Evolutionary conservation across 35 echinoderm and acorn worm species (phyloP).

Genomic region (Heliocidaris tuberculata): DNA sequence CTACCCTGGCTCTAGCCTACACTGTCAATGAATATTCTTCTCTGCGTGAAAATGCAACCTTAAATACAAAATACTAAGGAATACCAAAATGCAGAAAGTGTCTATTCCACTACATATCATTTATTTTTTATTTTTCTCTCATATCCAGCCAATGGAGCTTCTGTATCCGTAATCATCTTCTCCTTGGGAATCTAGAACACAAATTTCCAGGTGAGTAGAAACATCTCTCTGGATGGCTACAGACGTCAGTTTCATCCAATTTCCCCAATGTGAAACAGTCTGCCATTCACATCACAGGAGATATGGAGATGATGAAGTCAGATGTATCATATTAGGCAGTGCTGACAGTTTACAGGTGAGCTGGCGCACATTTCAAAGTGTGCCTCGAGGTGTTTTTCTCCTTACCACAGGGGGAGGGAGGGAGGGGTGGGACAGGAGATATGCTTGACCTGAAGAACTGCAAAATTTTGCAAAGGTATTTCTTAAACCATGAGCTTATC

Average conservation of each 20-base stretch:
- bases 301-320: background rate
- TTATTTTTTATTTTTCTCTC: background rate
- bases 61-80: background rate
- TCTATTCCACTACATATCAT: background rate
- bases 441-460: too few species aligned
- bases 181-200: conserved; percentile 2
- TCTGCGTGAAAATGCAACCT: background rate
- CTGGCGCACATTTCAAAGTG: background rate
- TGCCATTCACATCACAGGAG: background rate
- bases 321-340: background rate
- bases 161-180: background rate
- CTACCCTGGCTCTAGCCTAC: too few species aligned
- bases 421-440: too few species aligned
- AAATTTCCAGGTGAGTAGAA: background rate
- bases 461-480: background rate
- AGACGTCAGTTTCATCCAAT: background rate
- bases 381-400: background rate
- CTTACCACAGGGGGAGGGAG: too few species aligned
- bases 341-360: conserved; percentile 15
- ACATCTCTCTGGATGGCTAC: background rate
- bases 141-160: background rate
- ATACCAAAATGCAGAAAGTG: background rate
- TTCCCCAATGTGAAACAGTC: background rate
- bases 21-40: background rate
- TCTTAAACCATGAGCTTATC: background rate